Percentiles rank a stretch among this genome's conserved stretches.
Evolutionary conservation across 2,113 vertebrate genomes (phyloP).

Genomic region (Limanda limanda): DNA sequence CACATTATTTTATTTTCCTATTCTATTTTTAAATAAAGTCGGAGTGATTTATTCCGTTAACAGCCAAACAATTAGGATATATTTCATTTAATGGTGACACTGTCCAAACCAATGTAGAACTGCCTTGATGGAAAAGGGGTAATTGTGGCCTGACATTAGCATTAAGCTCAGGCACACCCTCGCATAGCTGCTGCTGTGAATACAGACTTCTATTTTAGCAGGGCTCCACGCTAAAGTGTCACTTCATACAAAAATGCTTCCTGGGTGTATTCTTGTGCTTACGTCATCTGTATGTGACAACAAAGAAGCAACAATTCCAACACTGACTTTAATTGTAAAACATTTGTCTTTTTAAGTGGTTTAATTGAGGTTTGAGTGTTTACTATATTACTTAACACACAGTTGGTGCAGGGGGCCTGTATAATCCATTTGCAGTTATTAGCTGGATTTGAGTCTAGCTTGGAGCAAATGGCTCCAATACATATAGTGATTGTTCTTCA

Average conservation of each 20-base stretch:
- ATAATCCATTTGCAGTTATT: constrained; percentile 1
- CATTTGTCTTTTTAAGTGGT: not conserved
- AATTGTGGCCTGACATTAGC: not conserved
- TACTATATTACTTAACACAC: not conserved
- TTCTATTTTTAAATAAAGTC: not conserved
- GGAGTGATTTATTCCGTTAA: not conserved
- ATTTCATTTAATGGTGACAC: not conserved
- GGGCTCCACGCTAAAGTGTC: too few relatives aligned
- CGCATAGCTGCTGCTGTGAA: not conserved
- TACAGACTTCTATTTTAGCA: not conserved
- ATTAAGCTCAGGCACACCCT: not conserved
- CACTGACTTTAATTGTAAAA: not conserved
- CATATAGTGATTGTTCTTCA: constrained; percentile 7
- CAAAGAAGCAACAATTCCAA: not conserved
- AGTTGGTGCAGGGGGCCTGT: not conserved
- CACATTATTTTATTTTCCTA: not conserved
- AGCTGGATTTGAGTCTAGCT: not conserved
- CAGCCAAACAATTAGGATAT: not conserved
- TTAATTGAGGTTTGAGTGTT: not conserved
- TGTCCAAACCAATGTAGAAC: not conserved
- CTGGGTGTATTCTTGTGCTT: not conserved
- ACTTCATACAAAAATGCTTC: too few relatives aligned
- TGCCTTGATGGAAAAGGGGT: too few relatives aligned
- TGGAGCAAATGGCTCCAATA: not conserved
- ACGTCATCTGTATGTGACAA: not conserved